Conservation (phyloP, 2,888 invertebrate species). For the Cerastoderma edule region DNA sequence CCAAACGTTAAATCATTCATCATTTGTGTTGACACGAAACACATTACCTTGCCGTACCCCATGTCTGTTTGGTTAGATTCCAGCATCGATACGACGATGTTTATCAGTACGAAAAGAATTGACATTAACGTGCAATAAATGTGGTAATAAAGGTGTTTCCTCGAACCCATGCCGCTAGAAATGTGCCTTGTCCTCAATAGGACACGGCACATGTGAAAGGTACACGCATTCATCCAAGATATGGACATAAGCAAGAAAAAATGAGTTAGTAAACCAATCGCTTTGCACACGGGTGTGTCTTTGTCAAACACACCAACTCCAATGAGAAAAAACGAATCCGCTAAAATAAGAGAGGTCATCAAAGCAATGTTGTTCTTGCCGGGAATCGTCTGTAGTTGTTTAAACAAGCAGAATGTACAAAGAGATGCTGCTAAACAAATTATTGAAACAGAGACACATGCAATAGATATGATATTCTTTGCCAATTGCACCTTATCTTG, state of each 20-base stretch:
- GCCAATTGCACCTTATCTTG: background rate
- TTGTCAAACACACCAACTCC: constrained; percentile 17
- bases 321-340: constrained; percentile 32
- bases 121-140: constrained; percentile 25
- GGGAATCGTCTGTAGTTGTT: constrained; percentile 41
- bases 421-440: constrained; percentile 33
- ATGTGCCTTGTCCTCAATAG: constrained; percentile 9
- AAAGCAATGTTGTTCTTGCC: constrained; percentile 52
- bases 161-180: background rate
- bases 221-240: constrained; percentile 58
- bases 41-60: constrained; percentile 45
- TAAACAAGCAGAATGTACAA: constrained; percentile 33
- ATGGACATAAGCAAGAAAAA: constrained; percentile 44
- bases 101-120: constrained; percentile 21
- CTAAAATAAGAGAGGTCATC: constrained; percentile 27
- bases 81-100: constrained; percentile 24
- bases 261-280: constrained; percentile 40
- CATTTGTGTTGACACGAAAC: constrained; percentile 35
- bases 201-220: constrained; percentile 37
- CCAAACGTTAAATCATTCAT: constrained; percentile 44
- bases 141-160: constrained; percentile 29
- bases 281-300: constrained; percentile 27
- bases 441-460: constrained; percentile 33
- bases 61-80: constrained; percentile 12
- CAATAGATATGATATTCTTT: constrained; percentile 20